phyloP scores from a whole-genome alignment of 92 coral and sea anemone genomes.

The Diadumene lineata region DNA sequence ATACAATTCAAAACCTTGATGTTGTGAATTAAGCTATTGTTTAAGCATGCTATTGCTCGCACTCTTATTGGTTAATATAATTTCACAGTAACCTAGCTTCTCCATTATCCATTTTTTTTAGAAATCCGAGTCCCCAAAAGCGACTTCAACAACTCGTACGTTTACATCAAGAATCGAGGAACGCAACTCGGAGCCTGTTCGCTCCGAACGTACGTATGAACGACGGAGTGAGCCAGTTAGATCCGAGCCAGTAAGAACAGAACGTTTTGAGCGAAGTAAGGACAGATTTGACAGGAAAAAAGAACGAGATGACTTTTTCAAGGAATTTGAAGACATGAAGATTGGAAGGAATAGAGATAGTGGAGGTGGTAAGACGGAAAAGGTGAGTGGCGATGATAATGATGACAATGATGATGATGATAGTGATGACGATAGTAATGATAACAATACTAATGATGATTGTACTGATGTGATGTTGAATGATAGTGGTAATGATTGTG shows the following conservation, averaged over 20 bases:
- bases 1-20: too few species aligned
- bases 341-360: conserved; percentile 13
- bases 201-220: conserved; percentile 5
- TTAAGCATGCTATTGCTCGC: too few species aligned
- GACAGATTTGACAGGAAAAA: conserved; percentile 8
- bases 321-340: conserved; percentile 33
- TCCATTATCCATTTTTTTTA: too few species aligned
- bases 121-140: conserved; percentile 16
- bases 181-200: conserved; percentile 19
- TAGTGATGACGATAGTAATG: background rate
- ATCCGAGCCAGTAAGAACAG: conserved; percentile 6
- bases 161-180: conserved; percentile 25
- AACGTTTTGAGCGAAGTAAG: conserved; percentile 8
- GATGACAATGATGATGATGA: background rate
- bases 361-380: conserved; percentile 19
- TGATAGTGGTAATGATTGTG: too few species aligned
- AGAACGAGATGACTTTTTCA: conserved; percentile 32
- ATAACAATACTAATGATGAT: background rate
- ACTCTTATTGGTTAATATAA: too few species aligned
- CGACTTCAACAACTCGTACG: conserved; percentile 17
- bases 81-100: too few species aligned
- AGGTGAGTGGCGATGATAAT: conserved; percentile 6
- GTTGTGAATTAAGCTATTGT: too few species aligned
- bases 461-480: background rate
- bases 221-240: conserved; percentile 11